Evolutionary conservation across 2,797 vertebrate species (phyloP), one percentile per base, ranked within the genome.

Genomic region (Falco naumanni): DNA sequence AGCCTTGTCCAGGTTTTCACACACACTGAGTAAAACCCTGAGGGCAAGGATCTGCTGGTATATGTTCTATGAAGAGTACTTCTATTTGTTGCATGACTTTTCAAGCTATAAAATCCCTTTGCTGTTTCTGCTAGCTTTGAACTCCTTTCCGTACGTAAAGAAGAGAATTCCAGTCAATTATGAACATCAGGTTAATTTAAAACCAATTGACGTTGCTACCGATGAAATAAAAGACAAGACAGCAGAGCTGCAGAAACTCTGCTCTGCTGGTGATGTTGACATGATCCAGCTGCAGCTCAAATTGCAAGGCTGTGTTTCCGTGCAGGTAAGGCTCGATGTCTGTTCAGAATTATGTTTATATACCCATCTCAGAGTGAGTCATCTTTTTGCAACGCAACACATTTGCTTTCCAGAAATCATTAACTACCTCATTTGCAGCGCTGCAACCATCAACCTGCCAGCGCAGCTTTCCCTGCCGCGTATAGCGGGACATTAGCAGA

Each of bases 241-340:
- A 1, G 98, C 97, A 2, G 99, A 99, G 95, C 97, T 99, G 88
- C 98, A 98, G 80, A 99, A 99, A 39, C 98, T 99, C 21, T 99
- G 99, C 96, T 98, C 99, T 66, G 97, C 97, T 39, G 97, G 97
- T 25, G 99, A 99, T 1, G 99, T 99, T 33, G 98, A 99, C 93
- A 99, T 98, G 99, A 99, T 99, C 97, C 99, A 99, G 81, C 98
- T 99, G 77, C 99, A 99, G 95, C 99, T 99, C 83, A 99, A 99
- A 84, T 92, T 99, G 82, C 99, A 99, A 95, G 99, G 99, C 96
- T 99, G 99, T n/a, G 99, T 99, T 84, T 99, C 99, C 7, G 99
- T 99, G 94, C 99, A 99, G 99, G 99, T 99, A 94, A 96, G 95
- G 18, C 51, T 64, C 6, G 14, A 10, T 43, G 28, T 37, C 34